Base-by-base conservation (phyloP, 2,797 vertebrate genomes). In the Enteromius thamalakanensis region DNA sequence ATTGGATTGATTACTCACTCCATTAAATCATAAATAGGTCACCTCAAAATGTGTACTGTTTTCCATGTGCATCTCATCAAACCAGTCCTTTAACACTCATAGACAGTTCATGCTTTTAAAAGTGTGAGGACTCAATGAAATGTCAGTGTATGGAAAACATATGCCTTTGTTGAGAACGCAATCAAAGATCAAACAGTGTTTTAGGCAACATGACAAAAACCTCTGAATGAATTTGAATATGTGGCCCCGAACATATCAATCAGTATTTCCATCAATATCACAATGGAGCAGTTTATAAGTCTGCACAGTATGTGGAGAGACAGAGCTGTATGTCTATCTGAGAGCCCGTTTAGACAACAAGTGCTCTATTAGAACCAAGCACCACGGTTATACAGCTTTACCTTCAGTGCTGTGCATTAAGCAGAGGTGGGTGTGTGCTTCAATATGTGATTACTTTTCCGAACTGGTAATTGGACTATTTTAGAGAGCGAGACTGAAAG, bases 401-500 rank as follows among this genome's bases (percentile, higher is more conserved):
- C 60, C 69, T 55, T 87, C 82, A 84, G 72, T 77, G 76, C 67
- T 84, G 60, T 86, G 65, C 67, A 82, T 85, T 88, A 88, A 84
- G 90, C 90, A 91, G 88, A 91, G 91, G 90, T 88, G 90, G 91
- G 92, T 91, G 91, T 91, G 91, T 42, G 90, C 90, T 92, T 87
- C 89, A 93, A 87, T 91, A 84, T 91, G 92, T 90, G 93, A 94
- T 93, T 93, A 93, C 87, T 90, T 90, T 92, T 89, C 90, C 64
- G 81, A 72, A 78, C 86, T 90, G 91, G 90, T 94, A 94, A 94
- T 93, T 93, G 91, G 90, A 90, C 91, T 92, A 89, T 91, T 92
- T 93, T 90, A 91, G 91, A 92, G 91, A 91, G 92, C 89, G 87
- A 91, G 91, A 92, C 87, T 84, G 89, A 89, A 93, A 91, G 90